Conservation (phyloP, 2,888 invertebrate genomes). For the Mesopsocus fuscifrons region DNA sequence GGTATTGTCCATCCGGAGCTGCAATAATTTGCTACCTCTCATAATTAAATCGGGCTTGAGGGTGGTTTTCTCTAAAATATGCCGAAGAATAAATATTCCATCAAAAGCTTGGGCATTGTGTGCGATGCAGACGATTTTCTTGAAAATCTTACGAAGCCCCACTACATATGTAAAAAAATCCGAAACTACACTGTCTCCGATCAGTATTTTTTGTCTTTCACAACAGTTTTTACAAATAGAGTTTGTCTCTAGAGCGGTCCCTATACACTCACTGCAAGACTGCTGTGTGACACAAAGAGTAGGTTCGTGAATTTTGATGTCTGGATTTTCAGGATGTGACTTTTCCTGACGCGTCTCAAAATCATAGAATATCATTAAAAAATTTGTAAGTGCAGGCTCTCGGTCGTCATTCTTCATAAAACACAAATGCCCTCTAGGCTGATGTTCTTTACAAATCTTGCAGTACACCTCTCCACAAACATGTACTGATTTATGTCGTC, state of each 20-base stretch:
- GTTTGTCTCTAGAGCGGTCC: neutral
- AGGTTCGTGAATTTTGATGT: slow-evolving; percentile 13
- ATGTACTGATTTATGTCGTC: neutral
- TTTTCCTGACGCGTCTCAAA: slow-evolving; percentile 15
- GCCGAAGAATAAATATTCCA: neutral
- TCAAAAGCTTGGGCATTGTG: neutral
- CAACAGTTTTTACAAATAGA: neutral
- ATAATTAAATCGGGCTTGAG: neutral
- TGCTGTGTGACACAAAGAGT: slow-evolving; percentile 15
- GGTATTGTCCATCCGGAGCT: neutral
- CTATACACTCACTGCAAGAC: neutral
- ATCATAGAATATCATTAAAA: slow-evolving; percentile 16
- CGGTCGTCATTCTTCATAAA: slow-evolving; percentile 12
- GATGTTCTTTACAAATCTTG: slow-evolving; percentile 12
- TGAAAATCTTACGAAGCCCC: neutral
- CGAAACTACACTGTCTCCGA: neutral
- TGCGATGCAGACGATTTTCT: neutral
- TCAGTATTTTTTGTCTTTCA: neutral
- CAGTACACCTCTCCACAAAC: slow-evolving; percentile 10
- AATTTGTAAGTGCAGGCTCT: slow-evolving; percentile 8
- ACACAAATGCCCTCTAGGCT: slow-evolving; percentile 12
- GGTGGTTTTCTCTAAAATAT: neutral
- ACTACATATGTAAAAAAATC: neutral
- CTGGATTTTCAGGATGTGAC: slow-evolving; percentile 1
- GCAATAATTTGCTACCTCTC: slow-evolving; percentile 11